Percentiles rank a stretch among this genome's conserved stretches.
Evolutionary conservation across 1,140 invertebrate species (phyloP).

Genomic region (Trachymyrmex septentrionalis): DNA sequence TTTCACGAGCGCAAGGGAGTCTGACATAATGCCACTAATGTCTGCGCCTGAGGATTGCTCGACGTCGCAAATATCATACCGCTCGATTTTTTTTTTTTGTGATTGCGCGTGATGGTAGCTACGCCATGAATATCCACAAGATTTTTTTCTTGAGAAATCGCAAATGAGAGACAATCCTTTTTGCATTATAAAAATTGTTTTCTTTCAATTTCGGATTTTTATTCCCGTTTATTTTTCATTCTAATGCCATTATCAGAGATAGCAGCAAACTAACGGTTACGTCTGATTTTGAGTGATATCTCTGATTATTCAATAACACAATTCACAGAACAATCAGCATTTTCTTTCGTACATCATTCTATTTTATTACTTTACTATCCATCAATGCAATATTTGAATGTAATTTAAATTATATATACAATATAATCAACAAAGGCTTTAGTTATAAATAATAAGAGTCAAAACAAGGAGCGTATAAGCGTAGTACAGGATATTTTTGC

Average conservation of each 20-base stretch:
- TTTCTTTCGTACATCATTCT: not conserved
- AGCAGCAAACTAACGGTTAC: not conserved
- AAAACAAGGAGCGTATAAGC: too few species aligned
- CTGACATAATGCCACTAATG: slow-evolving; percentile 82
- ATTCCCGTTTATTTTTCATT: not conserved
- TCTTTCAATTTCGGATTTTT: not conserved
- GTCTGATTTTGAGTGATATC: not conserved
- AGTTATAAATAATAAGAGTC: too few species aligned
- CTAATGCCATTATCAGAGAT: not conserved
- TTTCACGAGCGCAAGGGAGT: slow-evolving; percentile 82
- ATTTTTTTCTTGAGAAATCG: not conserved
- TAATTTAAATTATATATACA: too few species aligned
- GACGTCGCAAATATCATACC: slow-evolving; percentile 46
- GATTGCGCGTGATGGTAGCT: not conserved
- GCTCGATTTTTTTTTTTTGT: slow-evolving; percentile 11
- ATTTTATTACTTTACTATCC: not conserved
- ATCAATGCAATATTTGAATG: not conserved
- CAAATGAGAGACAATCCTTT: not conserved
- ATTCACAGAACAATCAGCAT: too few species aligned
- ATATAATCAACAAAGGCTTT: too few species aligned
- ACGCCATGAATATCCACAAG: not conserved
- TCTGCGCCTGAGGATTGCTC: slow-evolving; percentile 73
- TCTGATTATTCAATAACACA: too few species aligned
- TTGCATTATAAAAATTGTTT: slow-evolving; percentile 19
- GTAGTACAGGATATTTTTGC: too few species aligned